A percentile compares a stretch with the other conserved stretches of the same genome.
Evolutionary conservation across 2,797 vertebrate genomes (phyloP).

Genomic region (Mormyrus hasselquistii): DNA sequence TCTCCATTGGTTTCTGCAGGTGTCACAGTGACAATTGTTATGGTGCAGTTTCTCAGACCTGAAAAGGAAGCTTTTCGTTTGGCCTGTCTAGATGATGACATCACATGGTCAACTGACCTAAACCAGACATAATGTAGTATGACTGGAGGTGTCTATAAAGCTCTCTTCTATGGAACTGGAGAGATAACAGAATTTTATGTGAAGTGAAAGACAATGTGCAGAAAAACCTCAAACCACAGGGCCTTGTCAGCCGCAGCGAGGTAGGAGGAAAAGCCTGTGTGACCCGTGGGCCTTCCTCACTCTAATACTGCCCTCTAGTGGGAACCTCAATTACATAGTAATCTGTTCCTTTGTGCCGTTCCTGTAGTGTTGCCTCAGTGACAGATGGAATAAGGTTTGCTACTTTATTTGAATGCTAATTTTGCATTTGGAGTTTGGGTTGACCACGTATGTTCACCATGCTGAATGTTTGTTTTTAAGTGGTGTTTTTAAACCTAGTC

Average conservation of each 20-base stretch:
- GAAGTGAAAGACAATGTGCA: slow-evolving; percentile 1
- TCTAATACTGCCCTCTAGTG: slow-evolving; percentile 27
- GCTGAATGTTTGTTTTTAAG: slow-evolving; percentile 10
- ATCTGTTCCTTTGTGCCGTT: background rate
- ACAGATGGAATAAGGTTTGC: slow-evolving; percentile 1
- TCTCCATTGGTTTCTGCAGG: background rate
- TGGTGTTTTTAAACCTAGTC: slow-evolving; percentile 9
- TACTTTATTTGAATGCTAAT: slow-evolving; percentile 15
- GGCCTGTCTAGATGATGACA: slow-evolving; percentile 2
- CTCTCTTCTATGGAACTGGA: background rate
- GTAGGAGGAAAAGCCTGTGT: background rate
- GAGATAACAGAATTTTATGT: background rate
- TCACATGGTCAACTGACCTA: background rate
- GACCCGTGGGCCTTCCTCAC: background rate
- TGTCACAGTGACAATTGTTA: background rate
- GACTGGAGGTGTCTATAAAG: background rate
- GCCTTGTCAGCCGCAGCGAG: background rate
- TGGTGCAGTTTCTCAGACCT: background rate
- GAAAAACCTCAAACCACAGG: slow-evolving; percentile 5
- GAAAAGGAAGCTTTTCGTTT: background rate
- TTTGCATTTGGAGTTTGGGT: background rate
- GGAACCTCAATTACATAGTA: background rate
- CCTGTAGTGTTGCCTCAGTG: background rate
- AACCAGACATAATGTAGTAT: background rate
- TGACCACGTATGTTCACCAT: slow-evolving; percentile 2